phyloP scores from a whole-genome alignment of 2,797 vertebrate species.

The Xyrichtys novacula region DNA sequence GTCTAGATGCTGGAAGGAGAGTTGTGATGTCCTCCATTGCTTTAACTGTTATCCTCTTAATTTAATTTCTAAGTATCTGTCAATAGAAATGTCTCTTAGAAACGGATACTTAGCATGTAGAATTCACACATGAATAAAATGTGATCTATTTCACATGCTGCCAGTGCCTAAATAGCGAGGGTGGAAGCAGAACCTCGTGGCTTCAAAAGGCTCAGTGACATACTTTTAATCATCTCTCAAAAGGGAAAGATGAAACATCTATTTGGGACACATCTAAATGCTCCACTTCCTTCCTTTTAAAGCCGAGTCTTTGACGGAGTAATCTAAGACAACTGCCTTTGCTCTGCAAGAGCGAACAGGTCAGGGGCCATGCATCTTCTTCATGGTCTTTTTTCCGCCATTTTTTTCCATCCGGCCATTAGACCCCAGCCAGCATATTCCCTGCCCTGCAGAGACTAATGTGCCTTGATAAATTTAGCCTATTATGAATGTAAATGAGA shows the following conservation, averaged over 20 bases:
- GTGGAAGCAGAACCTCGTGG: not conserved
- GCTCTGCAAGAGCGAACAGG: conserved; percentile 24
- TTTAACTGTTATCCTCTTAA: conserved; percentile 3
- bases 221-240: conserved; percentile 33
- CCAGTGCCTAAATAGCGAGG: conserved; percentile 17
- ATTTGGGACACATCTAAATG: conserved; percentile 17
- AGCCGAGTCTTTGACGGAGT: not conserved
- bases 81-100: conserved; percentile 17
- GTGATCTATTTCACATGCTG: conserved; percentile 20
- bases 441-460: conserved; percentile 68
- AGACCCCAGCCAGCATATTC: conserved; percentile 68
- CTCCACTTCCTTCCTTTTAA: conserved; percentile 10
- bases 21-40: conserved; percentile 29
- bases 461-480: conserved; percentile 77
- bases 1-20: conserved; percentile 30
- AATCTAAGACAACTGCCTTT: conserved; percentile 3
- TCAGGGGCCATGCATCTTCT: conserved; percentile 33
- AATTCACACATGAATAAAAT: conserved; percentile 39
- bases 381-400: conserved; percentile 58
- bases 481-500: conserved; percentile 81
- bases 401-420: conserved; percentile 71
- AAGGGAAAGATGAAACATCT: conserved; percentile 30
- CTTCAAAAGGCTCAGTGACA: conserved; percentile 36
- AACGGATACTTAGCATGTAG: conserved; percentile 22
- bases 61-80: conserved; percentile 12